Percentiles rank a stretch among this genome's conserved stretches.
These are phyloP conservation scores for Labeo rohita DNA, from an alignment of 2,113 vertebrate genomes.

Conservation along the genomic window DNA sequence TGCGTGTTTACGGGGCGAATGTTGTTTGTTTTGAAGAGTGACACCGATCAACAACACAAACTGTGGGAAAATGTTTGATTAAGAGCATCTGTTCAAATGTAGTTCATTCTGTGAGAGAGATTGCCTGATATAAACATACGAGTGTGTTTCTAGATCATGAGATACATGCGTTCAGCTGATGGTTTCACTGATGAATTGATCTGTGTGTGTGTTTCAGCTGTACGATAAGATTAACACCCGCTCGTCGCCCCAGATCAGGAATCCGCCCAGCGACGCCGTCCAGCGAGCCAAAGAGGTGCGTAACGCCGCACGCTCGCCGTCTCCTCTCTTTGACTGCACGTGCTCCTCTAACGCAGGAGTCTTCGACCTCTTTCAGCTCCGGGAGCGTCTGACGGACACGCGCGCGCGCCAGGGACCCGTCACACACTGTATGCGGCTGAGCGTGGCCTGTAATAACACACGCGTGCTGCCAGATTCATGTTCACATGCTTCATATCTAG, in stretches of 20 bases:
- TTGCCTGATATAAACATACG: background rate
- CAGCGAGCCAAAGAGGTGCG: slow-evolving; percentile 99
- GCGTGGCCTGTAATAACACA: too few relatives aligned
- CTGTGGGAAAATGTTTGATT: background rate
- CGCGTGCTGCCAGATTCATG: too few relatives aligned
- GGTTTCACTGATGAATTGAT: background rate
- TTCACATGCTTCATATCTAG: too few relatives aligned
- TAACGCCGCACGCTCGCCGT: background rate
- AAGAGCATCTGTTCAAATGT: background rate
- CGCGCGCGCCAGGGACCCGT: too few relatives aligned
- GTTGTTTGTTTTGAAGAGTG: background rate
- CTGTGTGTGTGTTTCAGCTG: slow-evolving; percentile 75
- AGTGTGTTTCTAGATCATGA: background rate
- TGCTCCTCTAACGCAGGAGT: too few relatives aligned
- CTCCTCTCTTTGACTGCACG: too few relatives aligned
- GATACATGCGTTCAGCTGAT: background rate
- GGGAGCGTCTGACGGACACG: too few relatives aligned
- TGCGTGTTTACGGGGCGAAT: background rate
- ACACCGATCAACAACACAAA: background rate
- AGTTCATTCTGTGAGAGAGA: background rate
- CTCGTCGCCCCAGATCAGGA: slow-evolving; percentile 96
- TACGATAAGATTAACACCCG: slow-evolving; percentile 99
- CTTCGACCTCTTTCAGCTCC: too few relatives aligned
- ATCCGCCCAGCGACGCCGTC: slow-evolving; percentile 94
- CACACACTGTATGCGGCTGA: too few relatives aligned